Evolutionary conservation across 2,797 vertebrate genomes (phyloP).

Genomic region (Manis crassicaudata): DNA sequence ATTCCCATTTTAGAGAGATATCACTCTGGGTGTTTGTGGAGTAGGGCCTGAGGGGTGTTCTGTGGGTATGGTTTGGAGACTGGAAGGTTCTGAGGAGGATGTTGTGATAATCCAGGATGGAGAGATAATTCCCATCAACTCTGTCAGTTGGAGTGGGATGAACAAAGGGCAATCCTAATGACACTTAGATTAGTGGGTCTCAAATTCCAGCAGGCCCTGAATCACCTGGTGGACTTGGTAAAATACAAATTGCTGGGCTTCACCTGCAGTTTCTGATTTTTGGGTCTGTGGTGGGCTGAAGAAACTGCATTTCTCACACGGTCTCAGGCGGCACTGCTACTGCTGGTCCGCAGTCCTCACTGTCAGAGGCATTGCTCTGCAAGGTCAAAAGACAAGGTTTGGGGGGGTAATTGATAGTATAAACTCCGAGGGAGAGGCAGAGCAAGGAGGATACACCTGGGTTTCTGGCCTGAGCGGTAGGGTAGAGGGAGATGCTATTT

Average conservation of each 20-base stretch:
- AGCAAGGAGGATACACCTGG: background rate
- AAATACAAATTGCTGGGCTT: background rate
- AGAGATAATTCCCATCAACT: background rate
- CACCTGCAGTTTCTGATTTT: background rate
- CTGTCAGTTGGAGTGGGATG: too few relatives aligned
- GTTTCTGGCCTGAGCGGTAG: background rate
- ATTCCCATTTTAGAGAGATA: background rate
- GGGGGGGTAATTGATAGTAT: background rate
- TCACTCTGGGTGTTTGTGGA: background rate
- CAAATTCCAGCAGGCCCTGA: background rate
- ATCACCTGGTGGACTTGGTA: background rate
- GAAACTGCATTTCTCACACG: background rate
- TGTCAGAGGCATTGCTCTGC: background rate
- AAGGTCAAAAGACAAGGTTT: background rate
- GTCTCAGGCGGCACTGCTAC: background rate
- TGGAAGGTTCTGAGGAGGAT: background rate
- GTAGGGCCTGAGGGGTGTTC: background rate
- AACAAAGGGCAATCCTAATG: background rate
- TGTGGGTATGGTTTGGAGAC: background rate
- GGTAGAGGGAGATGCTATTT: background rate
- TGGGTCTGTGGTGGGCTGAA: background rate
- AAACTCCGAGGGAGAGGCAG: background rate
- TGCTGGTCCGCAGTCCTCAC: background rate
- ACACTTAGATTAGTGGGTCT: background rate
- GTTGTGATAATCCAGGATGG: background rate